phyloP scores from a whole-genome alignment of 2,113 vertebrate genomes.

The human (Homo sapiens) region GRCh38 chr3:182358001-182358500 shows the following conservation, averaged over 20 bases:
- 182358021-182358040: not conserved
- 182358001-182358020: not conserved
- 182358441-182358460: not conserved
- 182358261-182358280: not conserved
- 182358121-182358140: not conserved
- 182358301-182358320: not conserved
- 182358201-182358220: not conserved
- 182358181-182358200: not conserved
- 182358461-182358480: not conserved
- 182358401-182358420: not conserved
- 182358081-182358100: not conserved
- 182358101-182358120: not conserved
- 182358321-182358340: not conserved
- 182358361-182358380: not conserved
- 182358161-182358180: not conserved
- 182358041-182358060: not conserved
- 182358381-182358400: not conserved
- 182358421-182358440: not conserved
- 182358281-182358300: not conserved
- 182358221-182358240: not conserved
- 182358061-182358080: not conserved
- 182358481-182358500: not conserved
- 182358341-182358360: not conserved
- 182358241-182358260: not conserved
- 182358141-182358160: not conserved